Conservation (phyloP, 2,113 vertebrate species). For the Myotis davidii region DNA sequence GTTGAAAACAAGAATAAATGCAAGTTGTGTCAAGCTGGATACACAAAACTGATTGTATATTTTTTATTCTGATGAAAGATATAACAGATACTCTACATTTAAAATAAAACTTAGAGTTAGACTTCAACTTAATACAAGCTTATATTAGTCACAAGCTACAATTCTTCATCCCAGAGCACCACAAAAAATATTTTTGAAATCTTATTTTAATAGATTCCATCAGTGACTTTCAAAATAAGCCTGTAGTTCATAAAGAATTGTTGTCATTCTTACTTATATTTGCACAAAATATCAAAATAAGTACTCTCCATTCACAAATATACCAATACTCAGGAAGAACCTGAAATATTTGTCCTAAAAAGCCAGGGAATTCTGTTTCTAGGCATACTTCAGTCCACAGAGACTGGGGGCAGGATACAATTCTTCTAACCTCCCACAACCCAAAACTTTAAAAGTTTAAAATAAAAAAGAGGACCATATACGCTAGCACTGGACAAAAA, state of each 20-base stretch:
- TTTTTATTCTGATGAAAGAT: constrained; percentile 40
- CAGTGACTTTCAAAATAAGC: constrained; percentile 37
- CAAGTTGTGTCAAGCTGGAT: not conserved
- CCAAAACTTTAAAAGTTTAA: not conserved
- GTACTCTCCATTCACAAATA: constrained; percentile 24
- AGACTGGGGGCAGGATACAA: not conserved
- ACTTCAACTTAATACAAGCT: not conserved
- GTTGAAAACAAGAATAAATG: not conserved
- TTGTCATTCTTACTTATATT: not conserved
- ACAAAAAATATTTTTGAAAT: not conserved
- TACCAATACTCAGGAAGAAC: not conserved
- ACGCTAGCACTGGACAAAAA: not conserved
- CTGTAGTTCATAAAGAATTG: not conserved
- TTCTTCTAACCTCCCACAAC: not conserved
- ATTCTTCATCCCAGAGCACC: not conserved
- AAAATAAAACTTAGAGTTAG: constrained; percentile 39
- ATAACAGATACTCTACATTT: not conserved
- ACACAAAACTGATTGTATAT: not conserved
- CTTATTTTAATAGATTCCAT: not conserved
- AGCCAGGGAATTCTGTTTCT: not conserved
- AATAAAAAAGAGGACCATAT: not conserved
- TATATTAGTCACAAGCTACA: not conserved
- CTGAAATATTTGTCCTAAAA: not conserved
- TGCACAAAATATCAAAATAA: constrained; percentile 1
- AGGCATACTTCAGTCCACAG: not conserved